Evolutionary conservation across 1,140 invertebrate genomes (phyloP), one percentile per base, ranked within the genome.

Genomic region (Cylas formicarius): DNA sequence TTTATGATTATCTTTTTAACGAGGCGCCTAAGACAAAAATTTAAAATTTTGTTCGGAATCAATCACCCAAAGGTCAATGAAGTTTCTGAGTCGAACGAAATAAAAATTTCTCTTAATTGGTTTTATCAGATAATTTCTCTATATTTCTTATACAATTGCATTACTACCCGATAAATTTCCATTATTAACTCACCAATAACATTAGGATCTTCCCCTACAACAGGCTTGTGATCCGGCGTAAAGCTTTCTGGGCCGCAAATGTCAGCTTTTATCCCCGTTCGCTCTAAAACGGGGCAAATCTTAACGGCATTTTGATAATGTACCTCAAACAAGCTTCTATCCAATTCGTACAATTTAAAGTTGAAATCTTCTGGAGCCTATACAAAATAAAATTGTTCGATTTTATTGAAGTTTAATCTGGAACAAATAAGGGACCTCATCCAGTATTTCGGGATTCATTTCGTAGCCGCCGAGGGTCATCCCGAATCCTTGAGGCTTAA

Each of bases 161-260:
- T n/a, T n/a, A n/a, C n/a, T n/a, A n/a, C n/a, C n/a, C n/a, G n/a
- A n/a, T n/a, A n/a, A n/a, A n/a, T n/a, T n/a, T n/a, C n/a, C n/a
- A n/a, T n/a, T n/a, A n/a, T n/a, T n/a, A 14, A 33, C 28, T 11
- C 55, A 72, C 71, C 72, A 53, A 66, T 67, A 1, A 76, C 51
- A 53, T 73, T 67, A 18, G 73, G 69, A 53, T 77, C 72, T 56
- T 74, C 78, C 52, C 78, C 85, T 68, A 92, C 72, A 10, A 92
- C 55, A 9, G 89, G 86, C 61, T 87, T 90, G 56, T 91, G 86
- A 65, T 92, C 89, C 0, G 89, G 85, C 1, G 89, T 92, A 57
- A 93, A 92, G n/a, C 83, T 85, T 62, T 92, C 87, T 1, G 83
- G 81, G 1, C 84, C 84, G 55, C 83, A 87, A 1, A 91, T 78